These are phyloP conservation scores for Iselma pallidipennis DNA, from an alignment of 2,888 invertebrate species.

Conservation along the genomic window DNA sequence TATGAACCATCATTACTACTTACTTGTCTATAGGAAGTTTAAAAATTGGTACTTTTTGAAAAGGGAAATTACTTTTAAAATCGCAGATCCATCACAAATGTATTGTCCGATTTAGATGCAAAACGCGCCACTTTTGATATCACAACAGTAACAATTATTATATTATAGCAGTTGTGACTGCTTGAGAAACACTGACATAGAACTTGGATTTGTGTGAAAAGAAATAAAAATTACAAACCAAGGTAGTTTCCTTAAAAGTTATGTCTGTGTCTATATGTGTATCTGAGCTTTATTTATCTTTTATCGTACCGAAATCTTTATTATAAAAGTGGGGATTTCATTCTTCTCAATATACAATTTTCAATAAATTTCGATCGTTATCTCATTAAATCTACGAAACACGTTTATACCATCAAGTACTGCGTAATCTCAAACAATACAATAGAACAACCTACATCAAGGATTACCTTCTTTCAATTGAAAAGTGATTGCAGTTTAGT, in stretches of 20 bases:
- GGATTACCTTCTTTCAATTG: background rate
- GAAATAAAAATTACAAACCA: constrained; percentile 10
- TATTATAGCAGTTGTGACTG: background rate
- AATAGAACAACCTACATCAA: background rate
- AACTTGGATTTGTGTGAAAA: constrained; percentile 15
- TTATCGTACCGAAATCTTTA: too few relatives aligned
- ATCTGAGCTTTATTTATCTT: too few relatives aligned
- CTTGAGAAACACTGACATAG: constrained; percentile 20
- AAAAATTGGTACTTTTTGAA: background rate
- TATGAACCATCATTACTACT: background rate
- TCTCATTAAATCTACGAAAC: too few relatives aligned
- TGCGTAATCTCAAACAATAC: too few relatives aligned
- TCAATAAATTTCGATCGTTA: too few relatives aligned
- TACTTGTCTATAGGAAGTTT: background rate
- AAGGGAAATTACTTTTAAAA: too few relatives aligned
- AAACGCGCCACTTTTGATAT: background rate
- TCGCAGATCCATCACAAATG: background rate
- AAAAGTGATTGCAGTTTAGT: background rate
- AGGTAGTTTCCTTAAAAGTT: background rate
- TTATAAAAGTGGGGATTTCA: too few relatives aligned
- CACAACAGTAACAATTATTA: background rate
- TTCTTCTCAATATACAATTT: too few relatives aligned
- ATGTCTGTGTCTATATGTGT: too few relatives aligned
- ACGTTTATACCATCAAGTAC: too few relatives aligned
- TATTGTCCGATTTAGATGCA: background rate